These are phyloP conservation scores for Chloroclysta siterata DNA, from an alignment of 2,888 invertebrate species.

Conservation along the genomic window DNA sequence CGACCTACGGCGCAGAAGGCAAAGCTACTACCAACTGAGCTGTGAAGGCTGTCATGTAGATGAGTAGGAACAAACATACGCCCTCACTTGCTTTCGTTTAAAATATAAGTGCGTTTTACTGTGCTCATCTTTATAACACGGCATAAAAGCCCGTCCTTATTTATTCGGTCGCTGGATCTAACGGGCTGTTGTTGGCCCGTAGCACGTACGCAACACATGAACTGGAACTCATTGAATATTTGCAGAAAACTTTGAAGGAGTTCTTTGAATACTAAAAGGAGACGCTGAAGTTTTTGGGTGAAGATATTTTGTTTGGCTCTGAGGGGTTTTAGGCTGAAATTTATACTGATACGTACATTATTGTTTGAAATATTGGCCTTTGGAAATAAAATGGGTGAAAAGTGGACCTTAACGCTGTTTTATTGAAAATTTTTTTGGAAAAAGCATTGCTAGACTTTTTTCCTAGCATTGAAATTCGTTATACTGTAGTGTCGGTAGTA, in stretches of 20 bases:
- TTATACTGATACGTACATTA: conserved; percentile 1
- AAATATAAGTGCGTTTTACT: neutral
- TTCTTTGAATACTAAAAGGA: conserved; percentile 55
- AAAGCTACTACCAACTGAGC: too few relatives aligned
- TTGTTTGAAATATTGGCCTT: neutral
- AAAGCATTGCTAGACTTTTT: neutral
- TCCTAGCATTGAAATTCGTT: too few relatives aligned
- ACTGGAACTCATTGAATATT: conserved; percentile 57
- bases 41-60: too few relatives aligned
- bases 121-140: neutral
- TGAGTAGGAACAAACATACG: too few relatives aligned
- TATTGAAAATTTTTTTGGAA: neutral
- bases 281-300: conserved; percentile 44
- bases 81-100: too few relatives aligned
- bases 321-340: conserved; percentile 4
- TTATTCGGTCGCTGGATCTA: conserved; percentile 18
- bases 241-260: conserved; percentile 57
- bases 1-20: too few relatives aligned
- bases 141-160: conserved; percentile 12
- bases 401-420: neutral
- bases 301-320: conserved; percentile 9
- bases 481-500: too few relatives aligned
- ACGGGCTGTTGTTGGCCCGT: conserved; percentile 37
- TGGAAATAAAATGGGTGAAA: neutral
- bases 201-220: conserved; percentile 51